Conservation (phyloP, 2,888 invertebrate genomes). For the Sesia bembeciformis region DNA sequence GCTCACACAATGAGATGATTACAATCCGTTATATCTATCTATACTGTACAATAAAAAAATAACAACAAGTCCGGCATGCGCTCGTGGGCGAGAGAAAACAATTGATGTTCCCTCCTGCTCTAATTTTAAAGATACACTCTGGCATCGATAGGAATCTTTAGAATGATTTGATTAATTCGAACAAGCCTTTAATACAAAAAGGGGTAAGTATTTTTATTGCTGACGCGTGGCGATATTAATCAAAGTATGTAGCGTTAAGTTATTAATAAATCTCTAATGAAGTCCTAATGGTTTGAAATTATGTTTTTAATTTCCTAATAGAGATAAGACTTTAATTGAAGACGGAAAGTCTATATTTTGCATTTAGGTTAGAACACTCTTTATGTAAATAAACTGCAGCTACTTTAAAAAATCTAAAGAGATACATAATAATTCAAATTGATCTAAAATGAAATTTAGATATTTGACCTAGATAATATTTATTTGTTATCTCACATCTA, state of each 20-base stretch:
- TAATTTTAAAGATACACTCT: constrained; percentile 63
- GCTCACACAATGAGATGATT: constrained; percentile 72
- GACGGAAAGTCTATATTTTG: too few relatives aligned
- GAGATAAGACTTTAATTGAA: too few relatives aligned
- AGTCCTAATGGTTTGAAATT: constrained; percentile 39
- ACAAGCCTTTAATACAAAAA: constrained; percentile 55
- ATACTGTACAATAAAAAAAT: constrained; percentile 48
- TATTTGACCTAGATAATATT: too few relatives aligned
- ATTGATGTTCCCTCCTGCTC: constrained; percentile 65
- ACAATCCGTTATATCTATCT: constrained; percentile 70
- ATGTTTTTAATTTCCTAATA: too few relatives aligned
- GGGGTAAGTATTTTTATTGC: constrained; percentile 63
- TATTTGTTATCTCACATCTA: too few relatives aligned
- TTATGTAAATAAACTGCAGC: too few relatives aligned
- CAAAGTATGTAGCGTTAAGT: constrained; percentile 41
- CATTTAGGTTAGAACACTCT: too few relatives aligned
- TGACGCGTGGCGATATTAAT: constrained; percentile 71
- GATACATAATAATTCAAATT: too few relatives aligned
- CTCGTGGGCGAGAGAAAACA: constrained; percentile 71
- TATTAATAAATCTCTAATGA: constrained; percentile 64
- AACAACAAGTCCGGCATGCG: constrained; percentile 48
- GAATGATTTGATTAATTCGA: constrained; percentile 72
- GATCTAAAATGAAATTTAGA: too few relatives aligned
- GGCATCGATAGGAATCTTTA: constrained; percentile 45
- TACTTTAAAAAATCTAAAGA: too few relatives aligned